Conservation (phyloP, 2,888 invertebrate genomes). For the Drosophila paracracens region DNA sequence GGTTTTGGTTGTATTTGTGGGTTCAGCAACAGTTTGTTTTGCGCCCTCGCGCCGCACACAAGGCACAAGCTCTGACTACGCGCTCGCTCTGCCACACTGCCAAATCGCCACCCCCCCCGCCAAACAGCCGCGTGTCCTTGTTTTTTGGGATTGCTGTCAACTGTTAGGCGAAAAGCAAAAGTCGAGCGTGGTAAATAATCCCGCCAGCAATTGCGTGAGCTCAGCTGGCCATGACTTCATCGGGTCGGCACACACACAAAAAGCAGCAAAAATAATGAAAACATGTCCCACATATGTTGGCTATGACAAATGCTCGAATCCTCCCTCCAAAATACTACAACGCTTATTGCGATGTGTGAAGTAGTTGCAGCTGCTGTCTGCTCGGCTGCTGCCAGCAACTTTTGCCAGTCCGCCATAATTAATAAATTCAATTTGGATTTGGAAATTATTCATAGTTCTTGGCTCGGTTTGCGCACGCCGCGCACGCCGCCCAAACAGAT, state of each 20-base stretch:
- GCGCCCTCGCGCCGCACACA: conserved; percentile 62
- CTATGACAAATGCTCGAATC: not conserved
- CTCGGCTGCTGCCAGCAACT: not conserved
- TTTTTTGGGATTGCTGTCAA: conserved; percentile 11
- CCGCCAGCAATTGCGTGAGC: conserved; percentile 8
- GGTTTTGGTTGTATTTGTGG: conserved; percentile 23
- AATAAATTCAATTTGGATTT: conserved; percentile 52
- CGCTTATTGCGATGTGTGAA: not conserved
- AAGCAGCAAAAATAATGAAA: not conserved
- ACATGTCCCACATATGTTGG: conserved; percentile 16
- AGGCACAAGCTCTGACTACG: conserved; percentile 45
- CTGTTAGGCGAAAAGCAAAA: conserved; percentile 17
- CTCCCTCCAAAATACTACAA: not conserved
- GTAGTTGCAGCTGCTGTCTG: conserved; percentile 11
- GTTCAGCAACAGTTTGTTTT: conserved; percentile 81
- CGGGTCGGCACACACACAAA: not conserved
- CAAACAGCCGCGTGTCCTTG: not conserved
- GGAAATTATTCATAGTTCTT: conserved; percentile 38
- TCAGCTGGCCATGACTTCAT: conserved; percentile 62
- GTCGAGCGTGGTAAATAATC: conserved; percentile 66
- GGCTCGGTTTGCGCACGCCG: conserved; percentile 36
- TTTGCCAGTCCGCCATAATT: conserved; percentile 44
- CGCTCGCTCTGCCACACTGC: conserved; percentile 11
- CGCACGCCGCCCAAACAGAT: conserved; percentile 19
- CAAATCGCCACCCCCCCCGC: conserved; percentile 2